Percentiles rank a stretch among this genome's conserved stretches.
Evolutionary conservation across 2,888 invertebrate genomes (phyloP).

Genomic region (Caenorhabditis afra): DNA sequence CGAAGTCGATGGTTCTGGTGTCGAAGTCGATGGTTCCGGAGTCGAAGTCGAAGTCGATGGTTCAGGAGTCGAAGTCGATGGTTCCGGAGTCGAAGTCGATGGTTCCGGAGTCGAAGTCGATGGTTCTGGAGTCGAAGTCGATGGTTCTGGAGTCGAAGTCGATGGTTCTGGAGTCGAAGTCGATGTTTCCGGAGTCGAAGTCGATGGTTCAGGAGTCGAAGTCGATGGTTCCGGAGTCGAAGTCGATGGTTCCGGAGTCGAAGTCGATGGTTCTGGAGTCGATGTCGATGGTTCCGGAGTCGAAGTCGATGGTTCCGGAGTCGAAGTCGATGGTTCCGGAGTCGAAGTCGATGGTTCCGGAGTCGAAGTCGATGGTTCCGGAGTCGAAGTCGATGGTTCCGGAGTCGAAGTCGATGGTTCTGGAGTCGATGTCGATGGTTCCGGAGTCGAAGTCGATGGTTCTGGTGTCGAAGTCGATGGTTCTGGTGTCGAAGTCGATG

Average conservation of each 20-base stretch:
- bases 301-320: not conserved
- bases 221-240: slow-evolving; percentile 8
- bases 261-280: not conserved
- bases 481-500: not conserved
- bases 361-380: not conserved
- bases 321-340: not conserved
- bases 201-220: not conserved
- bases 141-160: not conserved
- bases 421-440: not conserved
- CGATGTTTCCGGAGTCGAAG: not conserved
- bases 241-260: not conserved
- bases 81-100: not conserved
- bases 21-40: not conserved
- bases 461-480: not conserved
- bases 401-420: not conserved
- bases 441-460: not conserved
- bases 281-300: not conserved
- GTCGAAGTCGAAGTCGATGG: not conserved
- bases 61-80: not conserved
- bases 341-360: not conserved
- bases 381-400: not conserved
- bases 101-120: not conserved
- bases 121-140: not conserved
- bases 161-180: not conserved
- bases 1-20: not conserved